Percentiles rank a stretch among this genome's conserved stretches.
phyloP scores from a whole-genome alignment of 2,888 invertebrate genomes.

The Fragum whitleyi region DNA sequence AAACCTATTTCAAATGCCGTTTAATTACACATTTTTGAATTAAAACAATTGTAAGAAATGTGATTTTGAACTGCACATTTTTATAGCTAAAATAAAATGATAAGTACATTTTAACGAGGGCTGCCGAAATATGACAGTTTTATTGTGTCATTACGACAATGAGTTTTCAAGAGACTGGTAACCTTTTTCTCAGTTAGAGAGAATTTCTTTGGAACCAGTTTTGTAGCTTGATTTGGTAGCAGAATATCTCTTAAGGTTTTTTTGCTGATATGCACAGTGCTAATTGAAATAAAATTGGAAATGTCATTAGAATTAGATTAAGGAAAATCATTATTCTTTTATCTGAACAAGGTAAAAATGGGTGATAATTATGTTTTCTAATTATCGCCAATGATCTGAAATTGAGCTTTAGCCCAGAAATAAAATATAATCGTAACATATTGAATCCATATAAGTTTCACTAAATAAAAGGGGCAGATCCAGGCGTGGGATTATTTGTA shows the following conservation, averaged over 20 bases:
- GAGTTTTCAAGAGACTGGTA: slow-evolving; percentile 13
- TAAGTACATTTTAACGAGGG: slow-evolving; percentile 22
- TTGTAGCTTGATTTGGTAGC: too few relatives aligned
- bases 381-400: too few relatives aligned
- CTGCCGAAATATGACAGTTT: slow-evolving; percentile 21
- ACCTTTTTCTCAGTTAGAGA: neutral
- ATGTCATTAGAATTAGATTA: slow-evolving; percentile 4
- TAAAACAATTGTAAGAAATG: slow-evolving; percentile 12
- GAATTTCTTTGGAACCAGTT: too few relatives aligned
- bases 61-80: slow-evolving; percentile 16
- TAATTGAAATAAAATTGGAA: neutral
- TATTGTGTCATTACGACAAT: slow-evolving; percentile 18
- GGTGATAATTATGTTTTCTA: neutral
- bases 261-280: neutral
- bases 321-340: neutral
- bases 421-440: too few relatives aligned
- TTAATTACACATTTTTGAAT: neutral
- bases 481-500: too few relatives aligned
- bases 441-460: too few relatives aligned
- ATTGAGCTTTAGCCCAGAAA: too few relatives aligned
- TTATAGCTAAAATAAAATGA: slow-evolving; percentile 24
- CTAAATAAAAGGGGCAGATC: too few relatives aligned
- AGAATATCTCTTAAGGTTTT: too few relatives aligned
- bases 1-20: neutral
- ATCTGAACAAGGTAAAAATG: neutral